Conservation (phyloP, 2,113 vertebrate species). For the Bettongia penicillata region DNA sequence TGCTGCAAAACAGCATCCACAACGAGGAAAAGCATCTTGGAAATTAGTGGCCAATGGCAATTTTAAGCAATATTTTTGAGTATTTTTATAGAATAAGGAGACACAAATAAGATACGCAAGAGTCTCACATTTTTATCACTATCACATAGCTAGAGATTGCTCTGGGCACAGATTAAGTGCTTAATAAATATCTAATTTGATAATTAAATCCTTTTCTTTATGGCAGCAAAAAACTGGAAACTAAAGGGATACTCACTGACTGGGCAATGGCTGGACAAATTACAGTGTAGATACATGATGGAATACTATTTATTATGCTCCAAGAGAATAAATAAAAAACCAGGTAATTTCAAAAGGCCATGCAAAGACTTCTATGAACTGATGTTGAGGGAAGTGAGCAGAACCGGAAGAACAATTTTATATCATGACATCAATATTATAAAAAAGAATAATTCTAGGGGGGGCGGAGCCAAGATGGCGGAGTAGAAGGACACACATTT, state of each 20-base stretch:
- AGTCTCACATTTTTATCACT: slow-evolving; percentile 3
- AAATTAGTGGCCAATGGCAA: slow-evolving; percentile 1
- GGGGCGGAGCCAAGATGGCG: too few relatives aligned
- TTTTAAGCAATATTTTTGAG: slow-evolving; percentile 4
- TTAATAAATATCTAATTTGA: neutral
- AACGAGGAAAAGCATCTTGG: slow-evolving; percentile 29
- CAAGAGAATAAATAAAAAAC: neutral
- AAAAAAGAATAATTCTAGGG: too few relatives aligned
- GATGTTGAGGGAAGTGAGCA: neutral
- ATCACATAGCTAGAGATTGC: neutral
- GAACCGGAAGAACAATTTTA: neutral
- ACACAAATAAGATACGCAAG: neutral
- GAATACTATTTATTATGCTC: neutral
- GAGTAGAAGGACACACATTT: too few relatives aligned
- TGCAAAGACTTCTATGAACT: neutral
- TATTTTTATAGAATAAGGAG: neutral
- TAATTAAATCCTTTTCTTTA: neutral
- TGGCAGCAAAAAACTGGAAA: neutral
- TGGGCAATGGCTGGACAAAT: neutral
- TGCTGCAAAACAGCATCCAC: neutral
- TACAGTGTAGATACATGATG: neutral
- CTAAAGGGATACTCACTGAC: neutral
- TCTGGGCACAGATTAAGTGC: neutral
- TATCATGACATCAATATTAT: neutral
- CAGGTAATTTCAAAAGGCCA: neutral